Evolutionary conservation across 2,797 vertebrate species (phyloP), one percentile per base, ranked within the genome.

Genomic region (Channallabes apus): DNA sequence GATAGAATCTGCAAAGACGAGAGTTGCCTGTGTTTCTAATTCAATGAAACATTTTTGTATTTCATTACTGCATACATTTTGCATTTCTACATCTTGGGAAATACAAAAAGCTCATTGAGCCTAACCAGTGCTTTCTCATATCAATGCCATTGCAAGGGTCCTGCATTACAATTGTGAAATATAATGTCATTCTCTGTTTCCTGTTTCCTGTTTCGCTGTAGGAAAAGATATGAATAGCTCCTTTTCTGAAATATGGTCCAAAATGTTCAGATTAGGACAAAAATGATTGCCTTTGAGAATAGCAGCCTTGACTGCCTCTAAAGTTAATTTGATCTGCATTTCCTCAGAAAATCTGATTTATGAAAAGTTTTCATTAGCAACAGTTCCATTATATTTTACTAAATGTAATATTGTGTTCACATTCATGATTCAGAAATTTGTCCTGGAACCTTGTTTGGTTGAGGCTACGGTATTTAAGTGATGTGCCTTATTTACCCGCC

Each of bases 21-120:
- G n/a, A 14, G 78, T 46, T 90, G 88, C 90, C 90, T 91, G 90
- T 94, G 88, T 88, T 1, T 82, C 86, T 94, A 93, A 93, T 93
- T 91, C 88, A 93, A 93, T 93, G 89, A 85, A 90, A 91, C 84
- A 85, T 91, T 87, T 91, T 72, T 90, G 91, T 91, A 92, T 93
- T 94, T 94, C 89, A 93, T 94, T 93, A 93, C 87, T 87, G 86
- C 67, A 86, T 71, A 85, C 86, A 87, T 87, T 87, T 88, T 86
- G 88, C 84, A 90, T 92, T 80, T 92, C 91, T 92, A 89, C 6
- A 41, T 7, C 89, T 87, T 15, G 68, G 91, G 84, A 85, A 77
- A 87, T 56, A 62, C 62, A 89, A 80, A 87, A 91, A 87, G 86
- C 86, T 89, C 76, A 88, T 68, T 46, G 85, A 80, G 84, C 69